phyloP scores from a whole-genome alignment of 2,888 invertebrate species.

The Tenthredo notha region DNA sequence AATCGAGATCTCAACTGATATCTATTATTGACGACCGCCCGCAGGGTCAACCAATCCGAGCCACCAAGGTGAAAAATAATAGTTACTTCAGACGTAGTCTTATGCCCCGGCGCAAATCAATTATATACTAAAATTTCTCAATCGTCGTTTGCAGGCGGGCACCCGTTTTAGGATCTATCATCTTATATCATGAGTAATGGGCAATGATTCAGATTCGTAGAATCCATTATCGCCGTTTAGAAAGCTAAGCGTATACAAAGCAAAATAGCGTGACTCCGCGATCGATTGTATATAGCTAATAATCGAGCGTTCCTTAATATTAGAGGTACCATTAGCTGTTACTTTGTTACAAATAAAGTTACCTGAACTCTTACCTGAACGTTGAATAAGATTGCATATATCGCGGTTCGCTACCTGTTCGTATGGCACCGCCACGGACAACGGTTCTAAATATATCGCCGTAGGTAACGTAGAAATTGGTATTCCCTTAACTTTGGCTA shows the following conservation, averaged over 20 bases:
- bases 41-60: constrained; percentile 44
- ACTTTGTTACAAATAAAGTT: neutral
- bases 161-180: constrained; percentile 45
- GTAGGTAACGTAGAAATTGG: constrained; percentile 33
- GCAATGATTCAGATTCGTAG: constrained; percentile 63
- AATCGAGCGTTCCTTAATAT: constrained; percentile 45
- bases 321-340: constrained; percentile 14
- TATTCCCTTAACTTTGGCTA: neutral
- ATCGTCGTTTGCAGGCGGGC: constrained; percentile 26
- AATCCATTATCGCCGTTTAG: constrained; percentile 63
- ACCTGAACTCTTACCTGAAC: constrained; percentile 9
- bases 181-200: constrained; percentile 38
- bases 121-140: constrained; percentile 45
- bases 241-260: constrained; percentile 56
- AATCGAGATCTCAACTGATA: constrained; percentile 23
- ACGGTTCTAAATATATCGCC: neutral
- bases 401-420: neutral
- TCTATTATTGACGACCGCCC: constrained; percentile 50
- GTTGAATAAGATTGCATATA: neutral
- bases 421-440: constrained; percentile 5
- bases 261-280: constrained; percentile 48
- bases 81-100: constrained; percentile 17
- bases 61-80: constrained; percentile 48
- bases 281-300: constrained; percentile 57
- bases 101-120: constrained; percentile 42